phyloP scores from a whole-genome alignment of 2,113 vertebrate species.

The Xenopus laevis region DNA sequence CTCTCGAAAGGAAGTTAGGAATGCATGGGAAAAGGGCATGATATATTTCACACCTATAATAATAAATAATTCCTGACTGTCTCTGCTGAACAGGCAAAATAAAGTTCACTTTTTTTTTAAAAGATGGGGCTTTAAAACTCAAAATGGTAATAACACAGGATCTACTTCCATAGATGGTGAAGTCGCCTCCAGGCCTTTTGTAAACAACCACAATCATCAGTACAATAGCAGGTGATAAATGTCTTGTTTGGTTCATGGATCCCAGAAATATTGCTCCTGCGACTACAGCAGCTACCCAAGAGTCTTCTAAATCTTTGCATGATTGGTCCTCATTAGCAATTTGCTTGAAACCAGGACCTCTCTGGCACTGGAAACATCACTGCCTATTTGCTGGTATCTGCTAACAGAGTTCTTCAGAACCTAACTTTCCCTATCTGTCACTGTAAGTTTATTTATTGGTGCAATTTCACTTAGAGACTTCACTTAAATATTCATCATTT shows the following conservation, averaged over 20 bases:
- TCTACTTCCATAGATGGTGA: background rate
- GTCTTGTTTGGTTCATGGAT: background rate
- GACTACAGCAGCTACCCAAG: background rate
- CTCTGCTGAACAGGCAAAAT: too few species aligned
- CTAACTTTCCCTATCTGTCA: conserved; percentile 5
- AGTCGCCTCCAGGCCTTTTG: background rate
- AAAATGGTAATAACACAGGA: too few species aligned
- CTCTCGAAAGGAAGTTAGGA: too few species aligned
- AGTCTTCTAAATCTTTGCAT: background rate
- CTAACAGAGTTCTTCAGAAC: conserved; percentile 49
- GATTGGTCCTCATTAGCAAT: conserved; percentile 14
- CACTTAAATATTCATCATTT: conserved; percentile 67
- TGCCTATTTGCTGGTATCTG: conserved; percentile 46
- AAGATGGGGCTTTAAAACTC: too few species aligned
- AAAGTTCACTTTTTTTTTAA: too few species aligned
- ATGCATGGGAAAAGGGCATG: too few species aligned
- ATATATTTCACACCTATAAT: too few species aligned
- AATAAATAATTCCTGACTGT: too few species aligned
- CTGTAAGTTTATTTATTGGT: conserved; percentile 64
- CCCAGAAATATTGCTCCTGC: background rate
- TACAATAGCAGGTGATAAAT: background rate
- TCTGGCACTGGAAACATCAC: background rate
- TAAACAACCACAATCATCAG: background rate
- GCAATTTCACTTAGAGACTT: conserved; percentile 61
- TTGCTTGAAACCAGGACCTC: background rate